These are phyloP conservation scores for Hyperopisus bebe DNA, from an alignment of 2,113 vertebrate species.

Conservation along the genomic window DNA sequence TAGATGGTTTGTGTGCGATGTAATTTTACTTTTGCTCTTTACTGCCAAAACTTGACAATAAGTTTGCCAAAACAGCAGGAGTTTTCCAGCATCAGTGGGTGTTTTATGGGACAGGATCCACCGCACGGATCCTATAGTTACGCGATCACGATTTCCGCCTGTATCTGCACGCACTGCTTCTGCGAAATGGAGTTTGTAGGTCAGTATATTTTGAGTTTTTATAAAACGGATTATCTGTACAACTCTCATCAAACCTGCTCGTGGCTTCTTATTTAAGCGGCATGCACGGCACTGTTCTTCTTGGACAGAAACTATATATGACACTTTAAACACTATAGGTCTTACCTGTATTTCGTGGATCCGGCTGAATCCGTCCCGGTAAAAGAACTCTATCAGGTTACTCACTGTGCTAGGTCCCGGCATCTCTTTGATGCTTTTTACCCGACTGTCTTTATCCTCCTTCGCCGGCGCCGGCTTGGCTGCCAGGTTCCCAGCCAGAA, in stretches of 20 bases:
- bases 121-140: neutral
- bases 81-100: neutral
- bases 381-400: conserved; percentile 65
- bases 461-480: neutral
- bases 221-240: neutral
- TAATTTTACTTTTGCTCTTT: neutral
- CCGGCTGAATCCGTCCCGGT: conserved; percentile 61
- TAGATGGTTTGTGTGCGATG: neutral
- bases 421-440: conserved; percentile 59
- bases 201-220: neutral
- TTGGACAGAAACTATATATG: neutral
- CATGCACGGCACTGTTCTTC: neutral
- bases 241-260: neutral
- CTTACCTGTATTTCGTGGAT: conserved; percentile 68
- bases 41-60: neutral
- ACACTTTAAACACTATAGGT: neutral
- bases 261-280: neutral
- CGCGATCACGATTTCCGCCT: neutral
- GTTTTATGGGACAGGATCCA: neutral
- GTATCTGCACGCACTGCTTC: neutral
- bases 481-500: neutral
- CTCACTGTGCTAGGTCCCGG: conserved; percentile 58
- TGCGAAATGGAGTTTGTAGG: neutral
- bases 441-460: conserved; percentile 6
- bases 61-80: neutral